Evolutionary conservation across 2,888 invertebrate genomes (phyloP).

Genomic region (Euplexia lucipara): DNA sequence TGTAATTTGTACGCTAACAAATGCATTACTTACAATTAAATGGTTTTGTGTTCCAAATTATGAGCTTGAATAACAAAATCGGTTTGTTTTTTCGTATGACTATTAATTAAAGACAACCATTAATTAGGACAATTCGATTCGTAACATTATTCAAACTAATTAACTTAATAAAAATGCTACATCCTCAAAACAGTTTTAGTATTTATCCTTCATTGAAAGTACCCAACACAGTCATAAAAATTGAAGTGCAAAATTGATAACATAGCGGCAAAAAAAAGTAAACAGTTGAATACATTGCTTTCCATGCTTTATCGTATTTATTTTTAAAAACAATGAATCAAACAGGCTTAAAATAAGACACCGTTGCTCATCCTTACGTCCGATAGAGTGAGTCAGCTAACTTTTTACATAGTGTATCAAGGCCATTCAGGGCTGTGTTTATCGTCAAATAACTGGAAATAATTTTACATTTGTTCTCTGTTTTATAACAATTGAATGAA

Average conservation of each 20-base stretch:
- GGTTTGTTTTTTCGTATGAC: not conserved
- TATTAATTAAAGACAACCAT: not conserved
- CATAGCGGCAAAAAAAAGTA: constrained; percentile 27
- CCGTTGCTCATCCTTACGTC: constrained; percentile 67
- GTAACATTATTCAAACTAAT: constrained; percentile 1
- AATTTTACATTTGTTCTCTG: constrained; percentile 17
- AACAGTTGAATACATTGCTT: constrained; percentile 22
- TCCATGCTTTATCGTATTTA: constrained; percentile 40
- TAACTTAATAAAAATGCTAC: constrained; percentile 4
- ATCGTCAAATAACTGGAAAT: constrained; percentile 30
- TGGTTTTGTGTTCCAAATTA: constrained; percentile 3
- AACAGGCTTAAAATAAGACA: constrained; percentile 66
- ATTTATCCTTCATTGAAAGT: constrained; percentile 21
- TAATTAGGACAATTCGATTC: constrained; percentile 14
- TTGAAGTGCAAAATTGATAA: constrained; percentile 38
- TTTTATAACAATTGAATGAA: constrained; percentile 31
- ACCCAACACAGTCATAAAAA: constrained; percentile 17
- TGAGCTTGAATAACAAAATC: not conserved
- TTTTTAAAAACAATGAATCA: constrained; percentile 58
- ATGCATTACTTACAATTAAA: constrained; percentile 22
- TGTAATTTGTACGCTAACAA: constrained; percentile 3
- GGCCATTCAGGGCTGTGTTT: constrained; percentile 67
- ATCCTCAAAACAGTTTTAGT: constrained; percentile 31
- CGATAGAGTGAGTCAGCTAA: constrained; percentile 71
- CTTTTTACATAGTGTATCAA: constrained; percentile 56